Evolutionary conservation across 30 jellyfish, hydroid and myxozoan species (phyloP).

Genomic region (Hydra vulgaris): DNA sequence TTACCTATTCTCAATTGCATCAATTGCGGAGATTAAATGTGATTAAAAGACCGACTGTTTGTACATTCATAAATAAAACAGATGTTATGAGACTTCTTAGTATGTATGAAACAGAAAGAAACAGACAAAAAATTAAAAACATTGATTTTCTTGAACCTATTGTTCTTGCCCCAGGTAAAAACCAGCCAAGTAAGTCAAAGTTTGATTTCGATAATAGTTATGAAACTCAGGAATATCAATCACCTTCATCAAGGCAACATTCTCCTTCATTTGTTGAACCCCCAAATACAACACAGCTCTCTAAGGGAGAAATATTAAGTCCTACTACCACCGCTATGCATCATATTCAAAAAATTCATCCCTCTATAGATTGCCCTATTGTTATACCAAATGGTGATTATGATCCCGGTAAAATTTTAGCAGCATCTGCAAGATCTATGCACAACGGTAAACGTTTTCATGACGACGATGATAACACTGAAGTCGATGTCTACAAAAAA

Average conservation of each 20-base stretch:
- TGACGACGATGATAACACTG: neutral
- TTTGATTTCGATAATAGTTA: neutral
- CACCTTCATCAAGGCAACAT: conserved; percentile 10
- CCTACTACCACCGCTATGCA: conserved; percentile 52
- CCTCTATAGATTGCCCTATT: conserved; percentile 92
- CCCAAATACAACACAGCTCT: neutral
- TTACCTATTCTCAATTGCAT: conserved; percentile 91
- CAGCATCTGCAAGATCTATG: conserved; percentile 30
- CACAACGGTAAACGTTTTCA: conserved; percentile 11
- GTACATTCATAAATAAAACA: conserved; percentile 57
- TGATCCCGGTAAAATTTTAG: conserved; percentile 58
- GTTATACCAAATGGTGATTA: conserved; percentile 96
- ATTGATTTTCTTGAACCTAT: conserved; percentile 59
- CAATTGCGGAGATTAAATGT: conserved; percentile 88
- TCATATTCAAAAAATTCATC: conserved; percentile 75
- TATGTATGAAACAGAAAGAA: conserved; percentile 95
- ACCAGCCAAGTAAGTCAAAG: neutral
- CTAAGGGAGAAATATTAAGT: conserved; percentile 17
- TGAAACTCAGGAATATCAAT: neutral
- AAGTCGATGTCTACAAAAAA: neutral
- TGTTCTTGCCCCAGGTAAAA: conserved; percentile 61
- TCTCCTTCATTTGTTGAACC: conserved; percentile 18
- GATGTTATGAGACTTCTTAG: conserved; percentile 83
- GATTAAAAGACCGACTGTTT: conserved; percentile 92
- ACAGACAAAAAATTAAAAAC: conserved; percentile 53